Evolutionary conservation across 2,888 invertebrate species (phyloP).

Genomic region (Spodoptera exigua): DNA sequence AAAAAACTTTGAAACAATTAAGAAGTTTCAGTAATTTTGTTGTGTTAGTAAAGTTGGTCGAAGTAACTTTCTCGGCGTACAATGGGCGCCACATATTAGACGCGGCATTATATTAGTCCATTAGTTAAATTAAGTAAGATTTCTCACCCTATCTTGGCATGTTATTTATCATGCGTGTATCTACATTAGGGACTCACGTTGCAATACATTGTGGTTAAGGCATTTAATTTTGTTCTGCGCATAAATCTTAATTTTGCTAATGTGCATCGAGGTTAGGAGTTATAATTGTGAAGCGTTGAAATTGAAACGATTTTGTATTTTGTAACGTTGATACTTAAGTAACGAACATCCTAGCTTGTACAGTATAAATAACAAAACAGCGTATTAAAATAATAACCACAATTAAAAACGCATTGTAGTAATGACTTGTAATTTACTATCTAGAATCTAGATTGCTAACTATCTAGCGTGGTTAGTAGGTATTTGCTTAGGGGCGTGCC

Average conservation of each 20-base stretch:
- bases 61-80: slow-evolving; percentile 62
- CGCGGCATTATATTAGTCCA: slow-evolving; percentile 78
- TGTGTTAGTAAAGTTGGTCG: slow-evolving; percentile 58
- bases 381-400: no score
- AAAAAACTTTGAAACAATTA: slow-evolving; percentile 65
- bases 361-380: no score
- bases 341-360: no score
- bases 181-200: slow-evolving; percentile 75
- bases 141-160: slow-evolving; percentile 80
- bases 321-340: no score
- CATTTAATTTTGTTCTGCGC: slow-evolving; percentile 82
- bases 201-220: slow-evolving; percentile 84
- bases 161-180: slow-evolving; percentile 84
- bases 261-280: slow-evolving; percentile 57
- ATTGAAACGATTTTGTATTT: slow-evolving; percentile 19
- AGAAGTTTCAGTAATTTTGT: slow-evolving; percentile 66
- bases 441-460: no score
- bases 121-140: slow-evolving; percentile 87
- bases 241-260: slow-evolving; percentile 83
- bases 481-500: not conserved
- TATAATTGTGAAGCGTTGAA: slow-evolving; percentile 50
- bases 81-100: slow-evolving; percentile 67
- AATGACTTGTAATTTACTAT: no score
- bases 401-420: no score
- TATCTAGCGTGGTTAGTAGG: not conserved